These are phyloP conservation scores for Arnoldichthys spilopterus DNA, from an alignment of 2,797 vertebrate genomes.

Conservation along the genomic window DNA sequence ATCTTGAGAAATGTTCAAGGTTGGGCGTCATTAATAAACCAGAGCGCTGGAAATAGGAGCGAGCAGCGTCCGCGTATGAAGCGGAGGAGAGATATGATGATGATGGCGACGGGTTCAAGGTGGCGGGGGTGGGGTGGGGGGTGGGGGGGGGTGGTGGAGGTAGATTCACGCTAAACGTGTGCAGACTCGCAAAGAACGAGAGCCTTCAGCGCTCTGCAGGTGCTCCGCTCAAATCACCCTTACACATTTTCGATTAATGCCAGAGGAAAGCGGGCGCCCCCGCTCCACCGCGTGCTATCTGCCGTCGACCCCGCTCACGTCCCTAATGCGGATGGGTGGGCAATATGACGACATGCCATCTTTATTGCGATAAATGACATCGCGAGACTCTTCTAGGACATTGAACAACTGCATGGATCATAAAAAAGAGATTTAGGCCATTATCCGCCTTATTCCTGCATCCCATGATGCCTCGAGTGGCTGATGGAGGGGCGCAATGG, in stretches of 20 bases:
- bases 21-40: conserved; percentile 46
- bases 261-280: conserved; percentile 75
- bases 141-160: conserved; percentile 59
- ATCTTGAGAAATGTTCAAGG: conserved; percentile 35
- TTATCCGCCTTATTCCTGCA: no score
- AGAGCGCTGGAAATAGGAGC: conserved; percentile 26
- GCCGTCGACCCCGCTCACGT: no score
- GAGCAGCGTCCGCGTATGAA: conserved; percentile 49
- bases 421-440: no score
- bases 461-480: no score
- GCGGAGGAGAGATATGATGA: conserved; percentile 53
- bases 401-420: no score
- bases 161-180: conserved; percentile 78
- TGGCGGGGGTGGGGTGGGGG: conserved; percentile 60
- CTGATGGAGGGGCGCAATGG: no score
- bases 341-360: no score
- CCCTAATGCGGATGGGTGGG: no score
- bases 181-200: conserved; percentile 73
- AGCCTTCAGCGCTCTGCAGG: conserved; percentile 73
- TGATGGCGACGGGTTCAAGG: conserved; percentile 64
- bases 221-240: conserved; percentile 74
- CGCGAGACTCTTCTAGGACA: no score
- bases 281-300: conserved; percentile 36
- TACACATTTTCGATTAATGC: conserved; percentile 80
- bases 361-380: no score